Evolutionary conservation across 2,888 invertebrate genomes (phyloP), one percentile per base, ranked within the genome.

Genomic region (Erannis defoliaria): DNA sequence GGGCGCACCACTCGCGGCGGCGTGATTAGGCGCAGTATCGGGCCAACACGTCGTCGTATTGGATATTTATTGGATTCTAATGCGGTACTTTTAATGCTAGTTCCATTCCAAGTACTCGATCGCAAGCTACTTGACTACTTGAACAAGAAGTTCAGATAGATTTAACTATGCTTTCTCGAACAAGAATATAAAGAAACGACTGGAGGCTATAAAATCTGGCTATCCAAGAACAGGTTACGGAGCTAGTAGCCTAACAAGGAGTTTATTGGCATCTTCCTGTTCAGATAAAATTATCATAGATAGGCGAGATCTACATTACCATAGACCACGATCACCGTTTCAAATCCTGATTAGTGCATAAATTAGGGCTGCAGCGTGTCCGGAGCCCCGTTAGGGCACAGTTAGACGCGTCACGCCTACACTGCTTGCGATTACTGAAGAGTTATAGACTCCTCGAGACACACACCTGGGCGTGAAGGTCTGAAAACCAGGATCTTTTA

Each of bases 361-460:
- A 72, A 60, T 73, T 71, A 67, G 65, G 45, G 54, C 58, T 64
- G 61, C 68, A 64, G 66, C 55, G 53, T 66, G 70, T 57, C 69
- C 71, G 72, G 66, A 67, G 68, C 33, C 71, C 81, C 78, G 82
- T 78, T 75, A 73, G 42, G 46, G 50, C 51, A 63, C 66, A 68
- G 66, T 67, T 69, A 63, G 72, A 70, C 67, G 68, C 66, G 68
- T 75, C 75, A 72, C 82, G 75, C 85, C 82, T 74, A 82, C 83
- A 77, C 74, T 60, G 67, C 73, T 62, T 55, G 71, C 68, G 68
- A 74, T 78, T 78, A 76, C 77, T 66, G 18, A 48, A 64, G 77
- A 82, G 75, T 82, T 80, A 79, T 77, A 72, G 81, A 76, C 75
- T 75, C 62, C 76, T 76, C 74, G 76, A 78, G 77, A 68, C 74